Base-by-base conservation (phyloP, 2,888 invertebrate genomes). In the Caenorhabditis virilis region DNA sequence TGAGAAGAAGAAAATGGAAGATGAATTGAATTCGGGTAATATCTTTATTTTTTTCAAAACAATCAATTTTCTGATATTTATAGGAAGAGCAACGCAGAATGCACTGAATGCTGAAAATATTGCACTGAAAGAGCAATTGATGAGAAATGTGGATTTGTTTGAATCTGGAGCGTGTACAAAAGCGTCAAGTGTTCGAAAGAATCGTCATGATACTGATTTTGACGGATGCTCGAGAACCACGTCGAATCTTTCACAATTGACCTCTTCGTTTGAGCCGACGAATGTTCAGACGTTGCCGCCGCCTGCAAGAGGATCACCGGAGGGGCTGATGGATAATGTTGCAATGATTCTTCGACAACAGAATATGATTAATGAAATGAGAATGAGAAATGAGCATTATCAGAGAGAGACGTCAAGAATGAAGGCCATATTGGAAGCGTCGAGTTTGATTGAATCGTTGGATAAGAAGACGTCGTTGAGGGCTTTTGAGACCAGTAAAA, bases 91-190 rank as follows among this genome's bases (percentile, higher is more conserved):
- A 16, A 55, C 50, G n/a, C 54, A 73, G 9, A 55, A 54, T 23
- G 61, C 54, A 16, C 59, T 72, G 23, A 78, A 79, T 39, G 41
- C 55, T 9, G 73, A 77, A 50, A 48, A 72, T 26, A 38, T 50
- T 1, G 70, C 72, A 46, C 78, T 80, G 79, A 45, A 75, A 20
- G 78, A 78, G 25, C 80, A 80, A 42, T 67, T 80, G 38, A 54
- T 78, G 48, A 61, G 65, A 25, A 80, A 80, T 25, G 80, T 77
- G 16, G 70, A 71, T 54, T 62, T 80, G 16, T 67, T 80, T 26
- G 76, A 74, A 18, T 69, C 65, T 9, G 71, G 68, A 9, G 62
- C 69, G 9, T 70, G 77, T 60, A 25, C 16, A 11, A 36, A 22
- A 49, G 20, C 20, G 4, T 35, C 33, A 45, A 45, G 25, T 27